Base-by-base conservation (phyloP, 2,888 invertebrate species). In the Callosobruchus maculatus region DNA sequence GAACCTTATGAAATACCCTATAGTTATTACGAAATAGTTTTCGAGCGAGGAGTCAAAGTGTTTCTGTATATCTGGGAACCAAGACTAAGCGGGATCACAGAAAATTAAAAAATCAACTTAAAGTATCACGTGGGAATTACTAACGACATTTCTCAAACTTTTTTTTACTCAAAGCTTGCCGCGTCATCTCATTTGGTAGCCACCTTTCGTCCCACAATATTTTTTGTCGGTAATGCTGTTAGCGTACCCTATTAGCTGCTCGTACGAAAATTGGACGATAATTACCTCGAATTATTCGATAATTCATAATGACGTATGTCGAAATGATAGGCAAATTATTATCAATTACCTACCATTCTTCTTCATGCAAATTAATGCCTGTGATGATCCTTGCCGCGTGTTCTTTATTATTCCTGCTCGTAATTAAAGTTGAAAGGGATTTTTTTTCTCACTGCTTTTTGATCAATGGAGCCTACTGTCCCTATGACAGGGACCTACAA, bases 241-340 rank as follows among this genome's bases (percentile, higher is more conserved):
- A 49, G 49, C 49, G 49, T 49, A 49, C 49, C 49, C 49, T 49
- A 49, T 49, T 49, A 49, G 49, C 49, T 49, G 49, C 13, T 49
- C 49, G 49, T 49, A 49, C 49, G 49, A 49, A 49, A 49, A 49
- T 49, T 49, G 22, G 22, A n/a, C 22, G 22, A 68, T 68, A 68
- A 68, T 68, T 68, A 68, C 22, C 21, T 21, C 22, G 13, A 68
- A 68, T 68, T 68, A 68, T 68, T 68, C 22, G 2, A 68, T 21
- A 68, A 68, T 68, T 68, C 68, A 68, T 68, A 68, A 68, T 68
- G 22, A 68, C 68, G 68, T 68, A 68, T 68, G 68, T 68, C 68
- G 68, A 68, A 68, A 68, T 68, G 68, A 68, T 68, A 22, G 68
- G 22, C 5, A 68, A 68, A 68, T 68, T 68, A 68, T 68, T 68